Evolutionary conservation across 2,797 vertebrate species (phyloP).

Genomic region (Bradypodion pumilum): DNA sequence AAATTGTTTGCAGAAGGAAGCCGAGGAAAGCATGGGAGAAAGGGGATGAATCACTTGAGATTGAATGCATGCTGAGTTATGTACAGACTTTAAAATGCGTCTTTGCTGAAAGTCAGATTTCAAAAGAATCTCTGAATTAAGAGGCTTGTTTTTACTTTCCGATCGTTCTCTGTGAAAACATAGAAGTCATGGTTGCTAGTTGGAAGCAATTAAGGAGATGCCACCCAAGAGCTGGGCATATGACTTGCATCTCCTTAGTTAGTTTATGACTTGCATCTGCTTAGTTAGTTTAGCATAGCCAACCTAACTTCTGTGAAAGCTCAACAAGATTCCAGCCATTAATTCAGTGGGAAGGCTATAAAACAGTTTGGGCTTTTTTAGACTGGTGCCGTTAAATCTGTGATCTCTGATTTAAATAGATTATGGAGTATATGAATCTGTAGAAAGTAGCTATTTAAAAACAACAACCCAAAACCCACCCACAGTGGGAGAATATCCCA

Average conservation of each 20-base stretch:
- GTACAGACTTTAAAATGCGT: no score
- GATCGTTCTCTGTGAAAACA: not conserved
- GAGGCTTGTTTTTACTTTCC: not conserved
- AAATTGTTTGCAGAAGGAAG: not conserved
- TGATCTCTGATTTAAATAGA: not conserved
- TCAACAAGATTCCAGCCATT: no score
- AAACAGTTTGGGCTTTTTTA: not conserved
- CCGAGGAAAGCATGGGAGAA: not conserved
- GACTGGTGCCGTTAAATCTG: not conserved
- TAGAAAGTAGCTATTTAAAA: not conserved
- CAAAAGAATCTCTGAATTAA: not conserved
- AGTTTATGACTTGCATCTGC: no score
- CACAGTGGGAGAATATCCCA: no score
- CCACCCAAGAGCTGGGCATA: no score
- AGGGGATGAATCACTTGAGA: no score
- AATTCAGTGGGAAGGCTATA: not conserved
- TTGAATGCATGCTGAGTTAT: no score
- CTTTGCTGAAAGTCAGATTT: not conserved
- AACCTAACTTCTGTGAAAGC: no score
- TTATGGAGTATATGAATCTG: not conserved
- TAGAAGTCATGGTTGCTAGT: no score
- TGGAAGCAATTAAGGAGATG: no score
- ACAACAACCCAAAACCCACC: not conserved
- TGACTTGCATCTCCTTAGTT: no score
- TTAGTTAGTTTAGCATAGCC: no score